Evolutionary conservation across 2,797 vertebrate genomes (phyloP).

Genomic region (Threskiornis aethiopicus): DNA sequence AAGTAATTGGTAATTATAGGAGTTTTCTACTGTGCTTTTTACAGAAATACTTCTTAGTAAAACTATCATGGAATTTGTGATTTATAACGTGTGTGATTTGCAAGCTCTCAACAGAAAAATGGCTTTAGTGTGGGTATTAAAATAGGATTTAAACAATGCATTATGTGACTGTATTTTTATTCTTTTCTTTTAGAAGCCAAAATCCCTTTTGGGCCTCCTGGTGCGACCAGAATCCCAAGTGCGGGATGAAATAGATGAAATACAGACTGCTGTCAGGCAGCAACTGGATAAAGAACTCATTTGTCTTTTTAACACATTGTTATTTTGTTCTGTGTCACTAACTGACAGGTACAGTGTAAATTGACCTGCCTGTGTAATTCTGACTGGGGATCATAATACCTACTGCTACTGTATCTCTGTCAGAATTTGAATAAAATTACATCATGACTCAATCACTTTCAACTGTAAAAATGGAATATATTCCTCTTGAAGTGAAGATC

Average conservation of each 20-base stretch:
- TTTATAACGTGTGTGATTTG: not conserved
- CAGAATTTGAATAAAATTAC: not conserved
- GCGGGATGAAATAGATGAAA: slow-evolving; percentile 75
- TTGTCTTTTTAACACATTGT: slow-evolving; percentile 82
- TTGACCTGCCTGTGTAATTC: not conserved
- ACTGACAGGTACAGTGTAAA: slow-evolving; percentile 84
- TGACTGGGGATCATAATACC: not conserved
- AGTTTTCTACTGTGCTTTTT: not conserved
- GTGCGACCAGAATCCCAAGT: slow-evolving; percentile 76
- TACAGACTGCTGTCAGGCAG: slow-evolving; percentile 83
- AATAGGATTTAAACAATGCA: not conserved
- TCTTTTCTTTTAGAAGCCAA: slow-evolving; percentile 71
- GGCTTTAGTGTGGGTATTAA: not conserved
- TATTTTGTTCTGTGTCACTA: slow-evolving; percentile 76
- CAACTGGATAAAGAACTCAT: slow-evolving; percentile 90
- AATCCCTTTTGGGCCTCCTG: slow-evolving; percentile 77
- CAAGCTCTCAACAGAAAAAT: not conserved
- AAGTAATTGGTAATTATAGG: not conserved
- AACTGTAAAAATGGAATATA: not conserved
- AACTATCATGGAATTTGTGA: not conserved
- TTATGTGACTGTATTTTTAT: not conserved
- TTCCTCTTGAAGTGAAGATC: not conserved
- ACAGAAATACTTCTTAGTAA: not conserved
- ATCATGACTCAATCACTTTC: not conserved
- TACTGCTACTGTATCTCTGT: not conserved